phyloP scores from a whole-genome alignment of 2,888 invertebrate species.

The Apamea crenata region DNA sequence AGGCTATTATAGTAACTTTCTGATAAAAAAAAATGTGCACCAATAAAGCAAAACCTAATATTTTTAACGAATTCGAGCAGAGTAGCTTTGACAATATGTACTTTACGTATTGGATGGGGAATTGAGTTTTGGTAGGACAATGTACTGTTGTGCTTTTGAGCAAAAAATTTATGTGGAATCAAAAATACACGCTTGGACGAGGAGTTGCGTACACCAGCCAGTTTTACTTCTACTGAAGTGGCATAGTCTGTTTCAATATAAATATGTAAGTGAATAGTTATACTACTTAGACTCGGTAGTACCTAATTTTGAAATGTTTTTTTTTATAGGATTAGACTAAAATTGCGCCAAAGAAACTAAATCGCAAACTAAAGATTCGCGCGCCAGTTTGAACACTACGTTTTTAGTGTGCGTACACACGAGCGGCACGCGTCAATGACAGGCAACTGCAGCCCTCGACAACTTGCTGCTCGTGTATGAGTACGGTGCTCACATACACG shows the following conservation, averaged over 20 bases:
- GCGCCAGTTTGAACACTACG: background rate
- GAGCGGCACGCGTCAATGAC: too few relatives aligned
- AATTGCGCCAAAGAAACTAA: background rate
- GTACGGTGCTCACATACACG: too few relatives aligned
- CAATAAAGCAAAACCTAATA: constrained; percentile 40
- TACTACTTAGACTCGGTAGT: background rate
- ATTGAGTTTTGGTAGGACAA: constrained; percentile 40
- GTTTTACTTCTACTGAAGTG: too few relatives aligned
- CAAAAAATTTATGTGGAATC: too few relatives aligned
- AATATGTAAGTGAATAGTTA: background rate
- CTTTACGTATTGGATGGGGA: constrained; percentile 48
- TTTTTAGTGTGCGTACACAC: too few relatives aligned
- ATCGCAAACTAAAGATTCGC: background rate
- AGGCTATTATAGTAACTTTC: background rate
- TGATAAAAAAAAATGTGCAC: constrained; percentile 23
- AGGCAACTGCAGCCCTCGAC: too few relatives aligned
- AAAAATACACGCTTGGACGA: too few relatives aligned
- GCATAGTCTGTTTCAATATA: background rate
- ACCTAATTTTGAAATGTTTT: background rate
- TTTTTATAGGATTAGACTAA: background rate
- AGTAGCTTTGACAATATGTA: constrained; percentile 71
- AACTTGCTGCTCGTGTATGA: too few relatives aligned
- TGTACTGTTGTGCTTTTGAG: constrained; percentile 43
- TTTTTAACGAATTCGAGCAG: constrained; percentile 60
- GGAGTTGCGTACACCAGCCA: too few relatives aligned